Percentiles rank a stretch among this genome's conserved stretches.
phyloP scores from a whole-genome alignment of 2,797 vertebrate genomes.

The Paratrypauchen microcephalus region DNA sequence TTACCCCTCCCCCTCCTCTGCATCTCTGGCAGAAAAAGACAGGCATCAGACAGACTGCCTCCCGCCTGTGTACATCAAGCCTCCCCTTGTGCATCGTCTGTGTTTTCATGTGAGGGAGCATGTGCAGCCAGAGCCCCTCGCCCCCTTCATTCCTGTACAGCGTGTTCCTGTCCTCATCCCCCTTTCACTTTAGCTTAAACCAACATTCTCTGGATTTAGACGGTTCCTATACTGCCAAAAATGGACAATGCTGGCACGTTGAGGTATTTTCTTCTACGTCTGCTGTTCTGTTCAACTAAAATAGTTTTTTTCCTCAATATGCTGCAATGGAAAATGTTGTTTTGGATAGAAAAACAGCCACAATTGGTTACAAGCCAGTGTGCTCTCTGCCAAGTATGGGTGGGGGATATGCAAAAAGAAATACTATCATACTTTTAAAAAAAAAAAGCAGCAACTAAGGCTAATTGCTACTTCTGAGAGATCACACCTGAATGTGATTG shows the following conservation, averaged over 20 bases:
- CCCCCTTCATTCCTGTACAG: slow-evolving; percentile 41
- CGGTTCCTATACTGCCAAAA: slow-evolving; percentile 18
- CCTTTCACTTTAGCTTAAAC: slow-evolving; percentile 22
- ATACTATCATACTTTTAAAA: too few relatives aligned
- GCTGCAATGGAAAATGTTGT: not conserved
- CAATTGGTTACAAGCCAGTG: not conserved
- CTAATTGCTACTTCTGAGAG: too few relatives aligned
- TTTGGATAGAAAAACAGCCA: not conserved
- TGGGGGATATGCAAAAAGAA: too few relatives aligned
- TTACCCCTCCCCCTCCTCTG: slow-evolving; percentile 26
- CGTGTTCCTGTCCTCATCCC: slow-evolving; percentile 37
- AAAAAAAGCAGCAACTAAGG: too few relatives aligned
- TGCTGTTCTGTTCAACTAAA: not conserved
- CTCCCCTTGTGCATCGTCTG: slow-evolving; percentile 27
- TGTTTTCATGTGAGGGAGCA: slow-evolving; percentile 34
- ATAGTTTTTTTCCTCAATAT: slow-evolving; percentile 21
- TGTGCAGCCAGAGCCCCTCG: slow-evolving; percentile 34
- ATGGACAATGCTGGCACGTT: slow-evolving; percentile 16
- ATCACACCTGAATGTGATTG: too few relatives aligned
- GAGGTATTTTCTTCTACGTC: slow-evolving; percentile 4
- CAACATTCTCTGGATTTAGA: slow-evolving; percentile 26
- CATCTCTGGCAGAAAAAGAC: slow-evolving; percentile 54
- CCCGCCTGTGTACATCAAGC: slow-evolving; percentile 45
- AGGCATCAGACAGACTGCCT: slow-evolving; percentile 57
- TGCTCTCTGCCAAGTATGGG: not conserved